Evolutionary conservation across 2,888 invertebrate species (phyloP).

Genomic region (Amiota minor): DNA sequence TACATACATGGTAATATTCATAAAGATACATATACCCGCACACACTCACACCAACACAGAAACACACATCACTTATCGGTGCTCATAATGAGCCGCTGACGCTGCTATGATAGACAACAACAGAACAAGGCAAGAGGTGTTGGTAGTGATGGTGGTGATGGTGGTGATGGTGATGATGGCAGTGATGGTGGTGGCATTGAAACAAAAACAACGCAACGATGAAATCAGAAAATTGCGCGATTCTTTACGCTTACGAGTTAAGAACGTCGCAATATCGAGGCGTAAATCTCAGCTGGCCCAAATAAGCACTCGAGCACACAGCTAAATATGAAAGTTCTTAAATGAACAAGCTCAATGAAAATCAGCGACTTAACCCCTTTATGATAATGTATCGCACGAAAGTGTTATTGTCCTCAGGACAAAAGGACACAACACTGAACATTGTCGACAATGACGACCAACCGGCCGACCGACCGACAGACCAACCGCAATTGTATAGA

Average conservation of each 20-base stretch:
- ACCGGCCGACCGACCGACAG: constrained; percentile 49
- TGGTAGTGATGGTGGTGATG: constrained; percentile 46
- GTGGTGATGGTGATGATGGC: no score
- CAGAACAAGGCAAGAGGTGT: constrained; percentile 40
- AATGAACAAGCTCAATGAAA: constrained; percentile 67
- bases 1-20: no score
- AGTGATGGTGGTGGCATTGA: constrained; percentile 26
- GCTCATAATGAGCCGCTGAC: constrained; percentile 60
- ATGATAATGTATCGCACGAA: constrained; percentile 67
- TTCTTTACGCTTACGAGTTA: constrained; percentile 44
- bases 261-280: constrained; percentile 46
- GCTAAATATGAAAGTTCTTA: constrained; percentile 55
- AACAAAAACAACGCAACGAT: constrained; percentile 57
- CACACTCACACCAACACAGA: no score
- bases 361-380: constrained; percentile 70
- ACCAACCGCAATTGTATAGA: constrained; percentile 21
- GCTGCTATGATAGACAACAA: constrained; percentile 43
- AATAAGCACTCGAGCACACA: constrained; percentile 20
- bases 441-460: constrained; percentile 50
- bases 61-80: constrained; percentile 63
- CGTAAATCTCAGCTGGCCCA: constrained; percentile 27
- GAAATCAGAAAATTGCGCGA: constrained; percentile 60
- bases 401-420: constrained; percentile 69
- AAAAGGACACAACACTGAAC: constrained; percentile 58
- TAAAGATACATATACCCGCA: no score